Percentiles rank a stretch among this genome's conserved stretches.
Conservation (phyloP, 1,140 invertebrate species). For the Polypedilum pembai region DNA sequence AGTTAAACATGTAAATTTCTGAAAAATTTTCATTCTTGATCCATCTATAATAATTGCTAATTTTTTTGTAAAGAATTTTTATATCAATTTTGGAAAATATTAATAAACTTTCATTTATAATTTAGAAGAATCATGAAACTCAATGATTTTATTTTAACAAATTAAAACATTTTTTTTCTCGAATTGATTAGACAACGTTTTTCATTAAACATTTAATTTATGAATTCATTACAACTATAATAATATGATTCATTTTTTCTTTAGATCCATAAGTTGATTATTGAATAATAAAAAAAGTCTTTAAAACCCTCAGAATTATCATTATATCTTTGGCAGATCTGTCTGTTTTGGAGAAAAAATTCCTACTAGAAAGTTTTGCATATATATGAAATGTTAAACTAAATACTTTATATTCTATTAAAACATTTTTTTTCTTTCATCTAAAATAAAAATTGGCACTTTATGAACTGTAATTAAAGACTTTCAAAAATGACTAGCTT, state of each 20-base stretch:
- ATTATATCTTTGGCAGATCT: constrained; percentile 32
- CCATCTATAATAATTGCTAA: too few relatives aligned
- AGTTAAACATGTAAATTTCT: constrained; percentile 9
- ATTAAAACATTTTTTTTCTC: constrained; percentile 4
- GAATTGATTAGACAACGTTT: background rate
- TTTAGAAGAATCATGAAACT: too few relatives aligned
- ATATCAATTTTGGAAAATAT: too few relatives aligned
- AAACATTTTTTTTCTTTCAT: constrained; percentile 24
- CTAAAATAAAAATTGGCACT: constrained; percentile 33
- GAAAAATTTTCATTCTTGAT: background rate
- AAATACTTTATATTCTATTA: background rate
- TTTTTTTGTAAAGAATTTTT: too few relatives aligned
- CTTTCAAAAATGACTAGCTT: constrained; percentile 30
- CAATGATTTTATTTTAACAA: background rate
- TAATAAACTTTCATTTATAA: too few relatives aligned
- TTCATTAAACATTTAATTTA: constrained; percentile 16
- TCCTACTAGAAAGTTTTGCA: background rate
- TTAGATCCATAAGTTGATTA: too few relatives aligned
- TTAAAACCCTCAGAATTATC: constrained; percentile 31
- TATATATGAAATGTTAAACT: background rate
- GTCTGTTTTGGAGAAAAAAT: background rate
- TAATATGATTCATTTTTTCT: too few relatives aligned
- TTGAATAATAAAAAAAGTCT: constrained; percentile 10
- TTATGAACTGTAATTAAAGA: constrained; percentile 33
- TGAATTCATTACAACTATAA: background rate